Evolutionary conservation across 1,140 invertebrate genomes (phyloP).

Genomic region (Metopolophium dirhodum): DNA sequence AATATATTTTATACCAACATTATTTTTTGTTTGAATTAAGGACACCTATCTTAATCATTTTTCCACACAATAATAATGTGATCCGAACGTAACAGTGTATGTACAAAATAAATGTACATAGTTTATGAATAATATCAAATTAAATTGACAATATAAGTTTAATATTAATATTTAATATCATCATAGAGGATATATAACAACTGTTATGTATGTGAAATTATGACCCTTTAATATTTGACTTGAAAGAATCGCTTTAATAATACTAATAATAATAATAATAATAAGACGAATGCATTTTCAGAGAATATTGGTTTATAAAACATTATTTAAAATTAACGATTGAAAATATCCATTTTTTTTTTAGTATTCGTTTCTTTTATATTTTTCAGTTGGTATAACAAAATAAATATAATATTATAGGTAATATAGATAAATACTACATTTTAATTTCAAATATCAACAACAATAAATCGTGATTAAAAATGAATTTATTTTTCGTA

Average conservation of each 20-base stretch:
- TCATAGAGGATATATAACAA: not conserved
- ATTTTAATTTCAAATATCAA: too few species aligned
- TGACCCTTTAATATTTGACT: not conserved
- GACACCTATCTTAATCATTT: not conserved
- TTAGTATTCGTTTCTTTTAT: not conserved
- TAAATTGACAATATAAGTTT: conserved; percentile 10
- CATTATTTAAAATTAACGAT: not conserved
- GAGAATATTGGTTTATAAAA: not conserved
- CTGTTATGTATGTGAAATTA: not conserved
- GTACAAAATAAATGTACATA: not conserved
- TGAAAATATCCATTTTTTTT: not conserved
- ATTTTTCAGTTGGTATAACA: not conserved
- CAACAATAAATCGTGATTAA: not conserved
- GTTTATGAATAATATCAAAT: not conserved
- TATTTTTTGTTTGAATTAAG: not conserved
- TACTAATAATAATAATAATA: not conserved
- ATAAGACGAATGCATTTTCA: not conserved
- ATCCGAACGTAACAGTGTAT: not conserved
- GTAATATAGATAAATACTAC: not conserved
- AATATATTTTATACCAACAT: not conserved
- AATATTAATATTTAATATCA: not conserved
- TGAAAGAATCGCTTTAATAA: not conserved
- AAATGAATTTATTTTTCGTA: conserved; percentile 15
- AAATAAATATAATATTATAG: not conserved
- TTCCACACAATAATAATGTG: not conserved